A percentile compares a stretch with the other conserved stretches of the same genome.
These are phyloP conservation scores for Heterotilapia buettikoferi DNA, from an alignment of 2,113 vertebrate species.

Conservation along the genomic window DNA sequence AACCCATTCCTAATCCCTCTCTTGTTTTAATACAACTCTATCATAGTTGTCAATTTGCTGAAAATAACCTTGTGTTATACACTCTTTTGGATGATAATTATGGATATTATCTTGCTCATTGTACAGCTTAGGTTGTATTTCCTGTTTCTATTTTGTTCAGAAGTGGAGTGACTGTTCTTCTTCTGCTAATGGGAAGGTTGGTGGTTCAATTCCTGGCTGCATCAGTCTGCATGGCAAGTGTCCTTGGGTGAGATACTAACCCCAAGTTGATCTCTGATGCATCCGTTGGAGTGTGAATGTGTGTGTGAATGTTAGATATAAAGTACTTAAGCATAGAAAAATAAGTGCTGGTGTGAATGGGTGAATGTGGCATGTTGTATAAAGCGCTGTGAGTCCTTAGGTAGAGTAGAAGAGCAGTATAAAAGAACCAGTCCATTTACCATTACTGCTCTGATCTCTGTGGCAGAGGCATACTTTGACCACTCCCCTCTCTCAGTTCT, in stretches of 20 bases:
- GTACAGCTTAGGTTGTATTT: no score
- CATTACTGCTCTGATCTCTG: background rate
- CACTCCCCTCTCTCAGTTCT: background rate
- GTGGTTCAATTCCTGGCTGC: background rate
- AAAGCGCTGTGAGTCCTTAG: background rate
- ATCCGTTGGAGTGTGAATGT: background rate
- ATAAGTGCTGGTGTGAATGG: background rate
- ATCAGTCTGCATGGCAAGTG: background rate
- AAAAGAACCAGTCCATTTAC: accelerated
- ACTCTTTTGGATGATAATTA: no score
- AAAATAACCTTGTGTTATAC: no score
- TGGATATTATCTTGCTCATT: no score
- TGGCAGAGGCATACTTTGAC: background rate
- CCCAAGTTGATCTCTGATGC: background rate
- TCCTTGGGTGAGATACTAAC: background rate
- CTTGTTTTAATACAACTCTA: no score
- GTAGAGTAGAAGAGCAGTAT: background rate
- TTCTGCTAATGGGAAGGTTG: background rate
- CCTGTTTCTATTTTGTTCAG: no score
- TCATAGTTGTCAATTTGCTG: no score
- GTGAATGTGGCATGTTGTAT: background rate
- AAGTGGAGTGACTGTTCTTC: background rate
- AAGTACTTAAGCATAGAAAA: accelerated
- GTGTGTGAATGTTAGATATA: background rate
- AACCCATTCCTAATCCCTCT: no score